A percentile compares a stretch with the other conserved stretches of the same genome.
phyloP scores from a whole-genome alignment of 2,888 invertebrate species.

The Heteropelma amictum region DNA sequence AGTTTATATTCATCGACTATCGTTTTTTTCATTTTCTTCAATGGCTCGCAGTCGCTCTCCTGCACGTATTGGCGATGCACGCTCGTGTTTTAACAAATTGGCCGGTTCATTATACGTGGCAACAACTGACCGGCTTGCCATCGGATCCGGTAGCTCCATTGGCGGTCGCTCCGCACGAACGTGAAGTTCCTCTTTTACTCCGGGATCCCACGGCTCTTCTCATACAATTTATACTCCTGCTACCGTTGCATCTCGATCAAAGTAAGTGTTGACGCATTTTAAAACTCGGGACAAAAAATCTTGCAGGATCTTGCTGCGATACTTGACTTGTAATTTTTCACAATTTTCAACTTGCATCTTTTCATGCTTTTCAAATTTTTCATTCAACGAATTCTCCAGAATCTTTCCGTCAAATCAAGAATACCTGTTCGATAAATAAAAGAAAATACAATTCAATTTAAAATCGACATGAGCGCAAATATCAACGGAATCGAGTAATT shows the following conservation, averaged over 20 bases:
- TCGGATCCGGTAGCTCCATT: constrained; percentile 68
- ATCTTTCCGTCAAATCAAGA: too few species aligned
- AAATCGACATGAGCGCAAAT: too few species aligned
- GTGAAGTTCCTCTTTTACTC: constrained; percentile 90
- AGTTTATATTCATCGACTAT: background rate
- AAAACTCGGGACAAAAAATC: background rate
- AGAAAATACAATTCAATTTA: too few species aligned
- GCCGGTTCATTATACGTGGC: constrained; percentile 82
- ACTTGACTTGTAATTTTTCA: too few species aligned
- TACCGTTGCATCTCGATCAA: constrained; percentile 91
- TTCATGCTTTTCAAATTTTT: too few species aligned
- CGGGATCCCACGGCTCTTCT: constrained; percentile 92
- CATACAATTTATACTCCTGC: constrained; percentile 90
- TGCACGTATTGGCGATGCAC: constrained; percentile 93
- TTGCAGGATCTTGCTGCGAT: too few species aligned
- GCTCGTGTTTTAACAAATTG: constrained; percentile 85
- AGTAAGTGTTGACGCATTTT: constrained; percentile 80
- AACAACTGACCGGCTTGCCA: constrained; percentile 79
- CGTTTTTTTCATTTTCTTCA: background rate
- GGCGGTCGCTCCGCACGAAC: constrained; percentile 77
- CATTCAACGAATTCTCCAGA: too few species aligned
- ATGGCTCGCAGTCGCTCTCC: constrained; percentile 85
- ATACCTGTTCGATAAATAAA: too few species aligned
- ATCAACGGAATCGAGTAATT: too few species aligned
- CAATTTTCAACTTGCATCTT: too few species aligned